A percentile compares a stretch with the other conserved stretches of the same genome.
Conservation (phyloP, 2,888 invertebrate species). For the Drosophila tanythrix region DNA sequence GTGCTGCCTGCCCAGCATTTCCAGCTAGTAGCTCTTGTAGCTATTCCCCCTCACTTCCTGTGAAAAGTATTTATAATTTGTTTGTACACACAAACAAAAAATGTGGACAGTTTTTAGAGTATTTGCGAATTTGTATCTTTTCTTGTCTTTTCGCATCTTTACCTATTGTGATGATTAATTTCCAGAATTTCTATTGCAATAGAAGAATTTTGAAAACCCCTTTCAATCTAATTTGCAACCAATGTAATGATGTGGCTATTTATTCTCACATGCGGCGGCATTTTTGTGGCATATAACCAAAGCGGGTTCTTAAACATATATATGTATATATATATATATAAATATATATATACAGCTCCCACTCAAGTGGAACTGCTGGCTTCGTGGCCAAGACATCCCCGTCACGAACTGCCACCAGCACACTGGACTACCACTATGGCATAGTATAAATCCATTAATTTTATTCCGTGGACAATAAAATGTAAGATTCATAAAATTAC, state of each 20-base stretch:
- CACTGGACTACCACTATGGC: constrained; percentile 51
- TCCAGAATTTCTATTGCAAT: constrained; percentile 32
- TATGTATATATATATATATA: neutral
- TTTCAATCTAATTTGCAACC: constrained; percentile 7
- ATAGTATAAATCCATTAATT: constrained; percentile 83
- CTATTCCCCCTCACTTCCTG: constrained; percentile 40
- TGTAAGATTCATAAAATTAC: constrained; percentile 74
- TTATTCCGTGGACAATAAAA: constrained; percentile 83
- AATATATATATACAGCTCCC: constrained; percentile 26
- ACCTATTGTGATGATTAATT: constrained; percentile 50
- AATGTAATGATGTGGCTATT: constrained; percentile 12
- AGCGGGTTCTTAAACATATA: constrained; percentile 20
- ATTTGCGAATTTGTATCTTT: constrained; percentile 12
- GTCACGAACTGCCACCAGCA: constrained; percentile 69
- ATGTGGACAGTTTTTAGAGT: constrained; percentile 24
- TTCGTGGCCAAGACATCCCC: constrained; percentile 33
- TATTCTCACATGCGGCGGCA: constrained; percentile 6
- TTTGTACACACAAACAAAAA: neutral
- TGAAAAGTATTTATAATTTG: constrained; percentile 40
- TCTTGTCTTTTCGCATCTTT: constrained; percentile 15
- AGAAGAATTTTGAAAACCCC: neutral
- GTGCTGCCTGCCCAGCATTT: constrained; percentile 43
- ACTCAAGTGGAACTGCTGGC: constrained; percentile 73
- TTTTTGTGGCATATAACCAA: constrained; percentile 11
- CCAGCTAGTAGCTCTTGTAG: constrained; percentile 19